Base-by-base conservation (phyloP, 2,113 vertebrate genomes). In the Poecilia latipinna region DNA sequence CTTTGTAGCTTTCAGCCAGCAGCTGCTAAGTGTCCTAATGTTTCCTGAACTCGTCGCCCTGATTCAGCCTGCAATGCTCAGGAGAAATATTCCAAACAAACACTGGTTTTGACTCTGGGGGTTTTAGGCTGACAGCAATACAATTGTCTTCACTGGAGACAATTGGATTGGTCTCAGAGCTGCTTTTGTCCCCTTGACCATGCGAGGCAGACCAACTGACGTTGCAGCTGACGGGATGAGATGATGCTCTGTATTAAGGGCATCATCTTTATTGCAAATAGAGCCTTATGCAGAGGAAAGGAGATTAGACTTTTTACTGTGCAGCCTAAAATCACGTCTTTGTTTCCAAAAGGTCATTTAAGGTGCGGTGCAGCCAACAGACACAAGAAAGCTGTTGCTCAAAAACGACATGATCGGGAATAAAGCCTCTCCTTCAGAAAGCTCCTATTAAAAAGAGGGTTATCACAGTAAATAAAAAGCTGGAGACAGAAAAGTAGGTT, bases 11-110 rank as follows among this genome's bases (percentile, higher is more conserved):
- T 75, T 78, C 26, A 69, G 57, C 32, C 61, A 54, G 66, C 37
- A 28, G 77, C 57, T 51, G 63, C 57, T 2, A 61, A 65, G 66
- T 35, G 37, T 77, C 73, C 74, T 51, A 69, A 65, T 70, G 61
- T 83, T 73, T 69, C 69, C 68, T 71, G 69, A 75, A 79, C 68
- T 37, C 70, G 70, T 61, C 26, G 39, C 68, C 75, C 79, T 79
- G 75, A 67, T 79, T 85, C 80, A 86, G 75, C 28, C 3, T 54
- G 35, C 61, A 48, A 78, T 80, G 70, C 85, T 75, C 80, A 15
- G 74, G 81, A 82, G 84, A 60, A 73, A 74, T 82, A 80, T 80
- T 78, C 72, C 60, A 74, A 87, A 89, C 72, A 88, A 88, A 88
- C 87, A 79, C 75, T 77, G 77, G 78, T 85, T 83, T 86, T 32